A percentile compares a stretch with the other conserved stretches of the same genome.
Conservation (phyloP, 2,888 invertebrate genomes). For the Laothoe populi region DNA sequence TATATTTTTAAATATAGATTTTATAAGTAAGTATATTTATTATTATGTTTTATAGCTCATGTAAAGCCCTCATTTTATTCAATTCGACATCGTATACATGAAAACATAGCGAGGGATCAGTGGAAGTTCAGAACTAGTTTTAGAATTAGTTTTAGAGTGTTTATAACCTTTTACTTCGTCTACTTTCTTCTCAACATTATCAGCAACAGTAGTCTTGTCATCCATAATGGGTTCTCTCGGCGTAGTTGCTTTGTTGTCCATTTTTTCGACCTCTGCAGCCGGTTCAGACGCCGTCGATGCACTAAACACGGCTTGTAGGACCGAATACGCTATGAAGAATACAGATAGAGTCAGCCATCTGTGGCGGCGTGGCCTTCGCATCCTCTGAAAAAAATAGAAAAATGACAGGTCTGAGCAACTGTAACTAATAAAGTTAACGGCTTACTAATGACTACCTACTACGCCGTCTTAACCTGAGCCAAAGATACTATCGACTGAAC, state of each 20-base stretch:
- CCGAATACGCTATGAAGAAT: constrained; percentile 88
- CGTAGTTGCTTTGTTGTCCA: neutral
- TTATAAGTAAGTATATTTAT: too few species aligned
- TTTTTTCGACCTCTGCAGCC: constrained; percentile 27
- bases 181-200: constrained; percentile 30
- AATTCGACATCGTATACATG: too few species aligned
- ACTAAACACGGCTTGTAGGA: constrained; percentile 82
- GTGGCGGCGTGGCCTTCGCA: constrained; percentile 87
- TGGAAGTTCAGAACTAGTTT: neutral
- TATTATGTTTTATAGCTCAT: too few species aligned
- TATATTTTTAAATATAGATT: too few species aligned
- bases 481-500: too few species aligned
- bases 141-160: constrained; percentile 35
- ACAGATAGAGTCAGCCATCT: constrained; percentile 88
- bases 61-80: too few species aligned
- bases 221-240: neutral
- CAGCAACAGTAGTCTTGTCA: neutral
- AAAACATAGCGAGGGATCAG: too few species aligned
- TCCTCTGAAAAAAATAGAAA: constrained; percentile 69
- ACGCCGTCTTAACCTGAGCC: too few species aligned
- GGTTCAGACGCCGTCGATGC: constrained; percentile 53
- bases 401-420: neutral
- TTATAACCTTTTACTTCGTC: constrained; percentile 31
- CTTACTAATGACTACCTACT: too few species aligned
- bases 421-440: neutral